Evolutionary conservation across 1,140 invertebrate genomes (phyloP).

Genomic region (Drosophila hydei): DNA sequence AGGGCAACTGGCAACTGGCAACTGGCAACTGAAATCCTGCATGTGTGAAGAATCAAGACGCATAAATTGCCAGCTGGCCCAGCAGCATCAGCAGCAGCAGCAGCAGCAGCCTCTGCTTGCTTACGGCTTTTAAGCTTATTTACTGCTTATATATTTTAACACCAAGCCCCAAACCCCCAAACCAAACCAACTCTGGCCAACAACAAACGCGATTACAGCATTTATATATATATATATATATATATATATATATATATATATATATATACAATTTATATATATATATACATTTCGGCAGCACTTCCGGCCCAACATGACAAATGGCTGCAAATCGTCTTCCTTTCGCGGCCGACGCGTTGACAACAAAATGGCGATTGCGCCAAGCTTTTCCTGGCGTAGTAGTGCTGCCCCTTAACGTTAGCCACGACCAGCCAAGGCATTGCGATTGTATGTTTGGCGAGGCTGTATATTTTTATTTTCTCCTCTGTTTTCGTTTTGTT

Average conservation of each 20-base stretch:
- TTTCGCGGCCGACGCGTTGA: slow-evolving; percentile 76
- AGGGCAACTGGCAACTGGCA: not conserved
- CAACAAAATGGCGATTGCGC: slow-evolving; percentile 58
- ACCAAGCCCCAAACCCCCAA: slow-evolving; percentile 17
- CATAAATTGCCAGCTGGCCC: slow-evolving; percentile 69
- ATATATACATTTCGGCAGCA: slow-evolving; percentile 30
- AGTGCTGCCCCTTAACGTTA: no score
- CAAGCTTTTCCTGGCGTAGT: not conserved
- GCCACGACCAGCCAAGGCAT: no score
- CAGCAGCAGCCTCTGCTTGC: slow-evolving; percentile 4
- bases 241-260: not conserved
- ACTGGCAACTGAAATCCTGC: slow-evolving; percentile 41
- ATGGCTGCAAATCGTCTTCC: slow-evolving; percentile 82
- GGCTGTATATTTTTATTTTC: slow-evolving; percentile 16
- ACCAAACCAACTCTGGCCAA: no score
- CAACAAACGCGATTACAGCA: slow-evolving; percentile 47
- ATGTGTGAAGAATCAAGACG: slow-evolving; percentile 76
- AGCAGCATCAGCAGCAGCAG: slow-evolving; percentile 9
- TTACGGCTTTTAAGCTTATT: slow-evolving; percentile 75
- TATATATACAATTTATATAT: not conserved
- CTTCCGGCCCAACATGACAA: slow-evolving; percentile 72
- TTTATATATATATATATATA: not conserved
- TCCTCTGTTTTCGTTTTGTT: not conserved
- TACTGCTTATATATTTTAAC: slow-evolving; percentile 81
- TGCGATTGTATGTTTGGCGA: not conserved